Conservation (phyloP, 2,888 invertebrate species). For the Microctonus hyperodae region DNA sequence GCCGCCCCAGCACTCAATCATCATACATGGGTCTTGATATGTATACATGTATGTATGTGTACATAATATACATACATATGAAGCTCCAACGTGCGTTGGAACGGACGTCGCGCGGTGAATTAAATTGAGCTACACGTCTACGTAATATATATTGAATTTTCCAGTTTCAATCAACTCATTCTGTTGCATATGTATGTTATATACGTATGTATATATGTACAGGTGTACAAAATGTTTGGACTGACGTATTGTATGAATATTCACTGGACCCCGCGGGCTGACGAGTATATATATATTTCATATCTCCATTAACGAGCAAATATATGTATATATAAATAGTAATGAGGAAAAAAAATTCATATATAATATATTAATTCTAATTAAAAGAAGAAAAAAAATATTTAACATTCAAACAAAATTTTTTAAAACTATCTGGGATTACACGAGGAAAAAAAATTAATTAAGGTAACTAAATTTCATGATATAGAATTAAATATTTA, state of each 20-base stretch:
- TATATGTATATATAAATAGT: too few relatives aligned
- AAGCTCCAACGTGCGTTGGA: background rate
- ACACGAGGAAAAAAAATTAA: too few relatives aligned
- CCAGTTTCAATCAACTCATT: conserved; percentile 8
- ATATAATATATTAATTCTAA: too few relatives aligned
- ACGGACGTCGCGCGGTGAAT: conserved; percentile 1
- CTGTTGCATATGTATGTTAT: background rate
- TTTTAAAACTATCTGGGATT: too few relatives aligned
- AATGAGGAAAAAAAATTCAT: too few relatives aligned
- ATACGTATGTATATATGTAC: background rate
- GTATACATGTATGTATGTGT: too few relatives aligned
- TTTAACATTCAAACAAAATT: too few relatives aligned
- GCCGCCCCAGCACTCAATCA: conserved; percentile 7
- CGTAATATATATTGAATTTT: conserved; percentile 1
- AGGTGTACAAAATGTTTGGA: background rate
- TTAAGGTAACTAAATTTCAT: too few relatives aligned
- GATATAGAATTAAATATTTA: too few relatives aligned
- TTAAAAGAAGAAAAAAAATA: too few relatives aligned
- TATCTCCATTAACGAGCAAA: conserved; percentile 2
- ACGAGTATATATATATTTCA: background rate
- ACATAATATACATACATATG: too few relatives aligned
- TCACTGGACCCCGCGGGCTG: background rate
- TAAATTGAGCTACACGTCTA: conserved; percentile 8
- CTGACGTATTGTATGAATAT: background rate
- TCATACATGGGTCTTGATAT: conserved; percentile 1